Conservation (phyloP, 2,113 vertebrate genomes). For the Gavia stellata region DNA sequence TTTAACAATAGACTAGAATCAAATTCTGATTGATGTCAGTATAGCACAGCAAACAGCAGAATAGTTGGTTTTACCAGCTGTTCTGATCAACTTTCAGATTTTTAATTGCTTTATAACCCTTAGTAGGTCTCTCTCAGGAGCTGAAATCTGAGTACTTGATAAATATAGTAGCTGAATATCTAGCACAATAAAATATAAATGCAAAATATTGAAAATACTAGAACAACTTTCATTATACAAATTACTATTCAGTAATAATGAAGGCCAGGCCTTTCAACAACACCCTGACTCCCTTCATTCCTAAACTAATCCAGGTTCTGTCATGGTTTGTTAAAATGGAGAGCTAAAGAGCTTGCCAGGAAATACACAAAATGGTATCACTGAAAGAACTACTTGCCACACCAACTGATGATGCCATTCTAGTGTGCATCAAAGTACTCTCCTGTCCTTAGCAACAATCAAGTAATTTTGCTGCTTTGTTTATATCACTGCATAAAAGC, state of each 20-base stretch:
- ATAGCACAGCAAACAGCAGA: not conserved
- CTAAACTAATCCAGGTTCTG: not conserved
- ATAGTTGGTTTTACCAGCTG: not conserved
- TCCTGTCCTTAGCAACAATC: not conserved
- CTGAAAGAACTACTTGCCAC: not conserved
- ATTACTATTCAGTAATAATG: not conserved
- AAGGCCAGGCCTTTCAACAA: not conserved
- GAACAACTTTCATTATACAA: not conserved
- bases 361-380: not conserved
- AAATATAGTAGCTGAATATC: not conserved
- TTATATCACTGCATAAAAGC: not conserved
- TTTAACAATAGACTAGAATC: not conserved
- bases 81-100: not conserved
- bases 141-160: not conserved
- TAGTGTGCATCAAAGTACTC: not conserved
- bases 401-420: not conserved
- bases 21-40: not conserved
- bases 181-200: not conserved
- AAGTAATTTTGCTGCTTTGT: not conserved
- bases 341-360: not conserved
- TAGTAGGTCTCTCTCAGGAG: not conserved
- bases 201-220: not conserved
- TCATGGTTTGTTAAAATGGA: not conserved
- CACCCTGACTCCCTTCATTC: no score
- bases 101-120: not conserved